Evolutionary conservation across 2,888 invertebrate genomes (phyloP).

Genomic region (Drosophila atripex): DNA sequence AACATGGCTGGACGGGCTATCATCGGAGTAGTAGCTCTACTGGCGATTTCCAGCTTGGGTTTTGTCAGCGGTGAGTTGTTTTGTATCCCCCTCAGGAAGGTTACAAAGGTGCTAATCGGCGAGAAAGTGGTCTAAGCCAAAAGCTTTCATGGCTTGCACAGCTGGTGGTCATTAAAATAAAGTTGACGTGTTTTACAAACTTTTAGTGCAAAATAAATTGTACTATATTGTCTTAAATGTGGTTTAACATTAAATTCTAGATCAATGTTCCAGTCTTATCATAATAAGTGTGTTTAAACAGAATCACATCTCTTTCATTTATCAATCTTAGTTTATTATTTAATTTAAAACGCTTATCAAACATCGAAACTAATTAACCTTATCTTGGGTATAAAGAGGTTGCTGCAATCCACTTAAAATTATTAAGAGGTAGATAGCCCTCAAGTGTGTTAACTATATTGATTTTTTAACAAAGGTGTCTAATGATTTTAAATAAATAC

Average conservation of each 20-base stretch:
- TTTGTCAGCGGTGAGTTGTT: constrained; percentile 61
- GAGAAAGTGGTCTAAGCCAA: constrained; percentile 42
- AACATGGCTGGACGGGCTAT: constrained; percentile 56
- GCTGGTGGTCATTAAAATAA: background rate
- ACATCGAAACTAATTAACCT: constrained; percentile 15
- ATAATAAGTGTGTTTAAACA: background rate
- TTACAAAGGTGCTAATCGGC: constrained; percentile 28
- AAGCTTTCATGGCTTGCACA: background rate
- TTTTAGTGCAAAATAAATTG: no score
- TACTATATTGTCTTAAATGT: background rate
- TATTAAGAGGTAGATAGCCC: constrained; percentile 16
- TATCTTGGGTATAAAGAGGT: constrained; percentile 23
- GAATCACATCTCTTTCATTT: background rate
- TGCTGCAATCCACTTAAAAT: constrained; percentile 18
- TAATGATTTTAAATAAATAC: background rate
- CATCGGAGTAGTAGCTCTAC: constrained; percentile 38
- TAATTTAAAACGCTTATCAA: background rate
- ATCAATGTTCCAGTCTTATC: no score
- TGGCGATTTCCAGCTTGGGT: constrained; percentile 45
- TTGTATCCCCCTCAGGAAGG: constrained; percentile 31
- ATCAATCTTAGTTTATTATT: background rate
- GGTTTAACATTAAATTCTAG: no score
- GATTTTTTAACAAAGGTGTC: background rate
- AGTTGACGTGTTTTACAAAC: background rate
- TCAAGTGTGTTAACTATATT: constrained; percentile 23